Conservation (phyloP, 2,113 vertebrate genomes). For the Paradoxurus hermaphroditus region DNA sequence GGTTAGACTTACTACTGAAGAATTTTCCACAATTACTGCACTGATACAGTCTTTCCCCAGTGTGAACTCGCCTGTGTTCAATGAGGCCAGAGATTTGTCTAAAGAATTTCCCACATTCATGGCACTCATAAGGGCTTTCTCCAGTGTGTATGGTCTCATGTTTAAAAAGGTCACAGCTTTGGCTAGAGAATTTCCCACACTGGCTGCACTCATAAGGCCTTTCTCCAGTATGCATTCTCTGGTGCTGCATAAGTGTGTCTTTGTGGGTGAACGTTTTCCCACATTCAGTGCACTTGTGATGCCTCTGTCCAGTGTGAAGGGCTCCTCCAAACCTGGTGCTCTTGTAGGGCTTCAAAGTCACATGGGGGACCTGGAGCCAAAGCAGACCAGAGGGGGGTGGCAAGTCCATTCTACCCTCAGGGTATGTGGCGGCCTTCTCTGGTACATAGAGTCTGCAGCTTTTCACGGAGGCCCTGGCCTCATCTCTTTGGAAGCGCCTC, state of each 20-base stretch:
- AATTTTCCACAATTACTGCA: conserved; percentile 1
- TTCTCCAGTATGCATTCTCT: not conserved
- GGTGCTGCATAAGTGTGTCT: not conserved
- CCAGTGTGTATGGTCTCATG: not conserved
- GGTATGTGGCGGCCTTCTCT: not conserved
- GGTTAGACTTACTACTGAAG: not conserved
- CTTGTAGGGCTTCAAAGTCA: not conserved
- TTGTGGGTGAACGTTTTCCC: not conserved
- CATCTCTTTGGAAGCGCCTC: not conserved
- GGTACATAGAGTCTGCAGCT: not conserved
- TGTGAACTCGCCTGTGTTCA: not conserved
- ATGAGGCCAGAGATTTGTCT: not conserved
- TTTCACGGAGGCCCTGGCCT: not conserved
- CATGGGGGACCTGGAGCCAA: not conserved
- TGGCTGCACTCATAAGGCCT: not conserved
- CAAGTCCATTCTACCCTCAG: not conserved
- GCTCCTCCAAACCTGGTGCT: not conserved
- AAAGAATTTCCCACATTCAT: not conserved
- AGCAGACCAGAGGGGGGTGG: not conserved
- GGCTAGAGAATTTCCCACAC: conserved; percentile 32
- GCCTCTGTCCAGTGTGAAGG: not conserved
- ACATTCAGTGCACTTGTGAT: not conserved
- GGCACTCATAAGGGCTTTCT: not conserved
- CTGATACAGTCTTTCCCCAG: not conserved
- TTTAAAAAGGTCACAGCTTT: conserved; percentile 7